A percentile compares a stretch with the other conserved stretches of the same genome.
phyloP scores from a whole-genome alignment of 2,888 invertebrate species.

The Agrochola circellaris region DNA sequence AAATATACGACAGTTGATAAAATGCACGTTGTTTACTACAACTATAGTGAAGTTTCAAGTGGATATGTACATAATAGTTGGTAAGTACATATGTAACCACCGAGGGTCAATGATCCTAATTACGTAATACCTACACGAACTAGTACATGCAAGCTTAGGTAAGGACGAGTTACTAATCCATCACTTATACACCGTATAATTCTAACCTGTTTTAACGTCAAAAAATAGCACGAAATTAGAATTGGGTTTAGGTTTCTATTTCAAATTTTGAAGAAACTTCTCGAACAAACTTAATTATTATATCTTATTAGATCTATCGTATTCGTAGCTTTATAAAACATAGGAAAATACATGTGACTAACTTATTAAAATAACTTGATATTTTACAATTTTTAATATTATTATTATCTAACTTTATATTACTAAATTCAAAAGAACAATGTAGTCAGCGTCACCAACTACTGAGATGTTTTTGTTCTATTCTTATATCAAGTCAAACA shows the following conservation, averaged over 20 bases:
- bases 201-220: not conserved
- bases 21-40: constrained; percentile 26
- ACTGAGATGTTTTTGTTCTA: constrained; percentile 13
- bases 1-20: constrained; percentile 36
- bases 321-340: not conserved
- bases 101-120: constrained; percentile 40
- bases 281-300: not conserved
- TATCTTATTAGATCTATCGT: not conserved
- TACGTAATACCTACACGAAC: constrained; percentile 28
- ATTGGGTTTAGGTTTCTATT: not conserved
- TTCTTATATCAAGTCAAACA: constrained; percentile 20
- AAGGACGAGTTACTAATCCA: constrained; percentile 49
- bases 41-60: constrained; percentile 6
- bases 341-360: not conserved
- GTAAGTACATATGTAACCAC: constrained; percentile 13
- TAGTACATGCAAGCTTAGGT: constrained; percentile 27
- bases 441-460: not conserved
- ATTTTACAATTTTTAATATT: not conserved
- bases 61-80: constrained; percentile 27
- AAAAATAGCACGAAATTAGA: constrained; percentile 5
- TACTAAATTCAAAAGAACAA: not conserved
- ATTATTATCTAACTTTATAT: not conserved
- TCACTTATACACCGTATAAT: constrained; percentile 16
- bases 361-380: constrained; percentile 9
- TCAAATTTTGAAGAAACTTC: not conserved